Conservation (phyloP, 2,113 vertebrate species). For the Rhineura floridana region DNA sequence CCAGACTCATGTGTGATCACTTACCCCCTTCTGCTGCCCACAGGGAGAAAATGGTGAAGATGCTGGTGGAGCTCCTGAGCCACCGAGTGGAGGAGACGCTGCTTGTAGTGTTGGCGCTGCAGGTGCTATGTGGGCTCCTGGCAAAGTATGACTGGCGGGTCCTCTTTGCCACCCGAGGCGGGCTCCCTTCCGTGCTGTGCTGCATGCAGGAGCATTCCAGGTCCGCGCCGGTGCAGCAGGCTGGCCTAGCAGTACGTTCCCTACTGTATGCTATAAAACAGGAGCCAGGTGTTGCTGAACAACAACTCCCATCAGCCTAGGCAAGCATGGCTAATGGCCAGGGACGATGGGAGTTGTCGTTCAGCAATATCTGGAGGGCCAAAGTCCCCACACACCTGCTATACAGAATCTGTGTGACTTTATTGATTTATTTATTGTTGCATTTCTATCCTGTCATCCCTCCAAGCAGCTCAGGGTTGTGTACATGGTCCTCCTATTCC, state of each 20-base stretch:
- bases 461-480: no score
- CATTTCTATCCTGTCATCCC: no score
- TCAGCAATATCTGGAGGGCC: no score
- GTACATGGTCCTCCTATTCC: no score
- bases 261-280: no score
- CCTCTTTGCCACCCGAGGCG: slow-evolving; percentile 88
- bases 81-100: slow-evolving; percentile 76
- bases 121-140: slow-evolving; percentile 84
- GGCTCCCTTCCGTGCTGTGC: slow-evolving; percentile 85
- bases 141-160: slow-evolving; percentile 85
- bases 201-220: slow-evolving; percentile 85
- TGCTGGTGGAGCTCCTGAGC: slow-evolving; percentile 84
- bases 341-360: no score
- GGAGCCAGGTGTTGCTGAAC: neutral
- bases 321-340: no score
- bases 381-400: no score
- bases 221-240: slow-evolving; percentile 84
- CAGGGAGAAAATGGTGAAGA: slow-evolving; percentile 91
- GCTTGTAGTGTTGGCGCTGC: slow-evolving; percentile 73
- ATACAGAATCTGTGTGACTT: no score
- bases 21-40: rapidly evolving
- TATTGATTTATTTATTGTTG: no score
- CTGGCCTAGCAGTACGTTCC: slow-evolving; percentile 85
- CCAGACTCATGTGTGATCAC: neutral
- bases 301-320: no score